Evolutionary conservation across 2,888 invertebrate species (phyloP).

Genomic region (Eumacrocentrus americanus): DNA sequence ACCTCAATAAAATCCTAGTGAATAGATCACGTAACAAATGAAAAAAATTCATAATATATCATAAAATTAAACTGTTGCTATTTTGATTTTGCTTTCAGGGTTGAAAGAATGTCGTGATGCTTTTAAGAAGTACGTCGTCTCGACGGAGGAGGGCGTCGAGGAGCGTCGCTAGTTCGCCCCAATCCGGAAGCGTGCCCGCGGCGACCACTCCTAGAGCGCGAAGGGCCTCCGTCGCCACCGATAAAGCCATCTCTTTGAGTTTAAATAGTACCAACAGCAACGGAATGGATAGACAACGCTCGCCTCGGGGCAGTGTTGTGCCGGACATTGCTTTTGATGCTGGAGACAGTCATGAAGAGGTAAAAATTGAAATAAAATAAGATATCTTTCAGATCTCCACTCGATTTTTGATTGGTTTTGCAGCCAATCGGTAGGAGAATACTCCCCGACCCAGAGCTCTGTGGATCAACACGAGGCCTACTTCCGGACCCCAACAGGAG

Average conservation of each 20-base stretch:
- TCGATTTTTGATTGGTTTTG: slow-evolving; percentile 3
- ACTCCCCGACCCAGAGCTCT: slow-evolving; percentile 67
- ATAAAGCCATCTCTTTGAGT: slow-evolving; percentile 57
- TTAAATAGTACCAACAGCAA: slow-evolving; percentile 56
- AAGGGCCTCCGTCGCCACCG: slow-evolving; percentile 56
- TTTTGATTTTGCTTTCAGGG: slow-evolving; percentile 36
- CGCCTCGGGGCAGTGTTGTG: slow-evolving; percentile 69
- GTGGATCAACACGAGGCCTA: slow-evolving; percentile 66
- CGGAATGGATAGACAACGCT: slow-evolving; percentile 63
- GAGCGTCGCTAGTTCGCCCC: slow-evolving; percentile 71
- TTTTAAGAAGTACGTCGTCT: slow-evolving; percentile 73
- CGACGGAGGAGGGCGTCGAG: slow-evolving; percentile 72
- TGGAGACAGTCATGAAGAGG: slow-evolving; percentile 53
- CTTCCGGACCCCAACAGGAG: slow-evolving; percentile 65
- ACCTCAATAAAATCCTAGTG: too few species aligned
- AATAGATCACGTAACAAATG: too few species aligned
- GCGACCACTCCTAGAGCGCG: slow-evolving; percentile 43
- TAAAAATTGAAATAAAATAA: too few species aligned
- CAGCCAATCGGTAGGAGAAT: slow-evolving; percentile 62
- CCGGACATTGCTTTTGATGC: slow-evolving; percentile 66
- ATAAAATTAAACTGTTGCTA: too few species aligned
- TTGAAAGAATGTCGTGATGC: slow-evolving; percentile 62
- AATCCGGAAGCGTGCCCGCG: slow-evolving; percentile 49
- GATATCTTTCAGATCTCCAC: not conserved
- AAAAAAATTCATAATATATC: too few species aligned